Evolutionary conservation across 2,888 invertebrate genomes (phyloP), one percentile per base, ranked within the genome.

Genomic region (Acanthoscelides obtectus): DNA sequence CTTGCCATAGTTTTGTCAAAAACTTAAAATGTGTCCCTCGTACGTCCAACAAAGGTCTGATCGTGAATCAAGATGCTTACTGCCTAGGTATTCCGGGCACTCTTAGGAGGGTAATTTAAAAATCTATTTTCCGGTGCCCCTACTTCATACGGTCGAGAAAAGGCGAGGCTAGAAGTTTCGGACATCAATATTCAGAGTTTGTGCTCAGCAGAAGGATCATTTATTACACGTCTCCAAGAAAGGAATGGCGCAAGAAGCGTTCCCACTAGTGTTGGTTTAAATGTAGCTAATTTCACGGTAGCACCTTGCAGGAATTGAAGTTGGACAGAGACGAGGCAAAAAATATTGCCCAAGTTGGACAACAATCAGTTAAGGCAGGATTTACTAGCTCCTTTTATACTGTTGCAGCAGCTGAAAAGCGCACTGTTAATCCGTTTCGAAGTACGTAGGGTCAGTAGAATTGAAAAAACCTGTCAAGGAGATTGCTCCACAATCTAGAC

Each of bases 101-200:
- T 45, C 45, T 12, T 12, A 1, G 12, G 12, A 45, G 17, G 45
- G 45, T 45, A 79, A 82, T 81, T 83, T 81, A 81, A 79, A 82
- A 83, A 83, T 83, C 82, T 80, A 82, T 83, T 82, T 81, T 80
- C 79, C 79, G 77, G 73, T 77, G 20, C 74, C 74, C 78, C 79
- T 79, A 77, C 79, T 81, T 80, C 80, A 81, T 78, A 79, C 78
- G 79, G 78, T 79, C 77, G 79, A 76, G 77, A 77, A 76, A 78
- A 79, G 77, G 79, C 79, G 21, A 66, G 81, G 79, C 79, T 79
- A 73, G 81, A 81, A 80, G 81, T 80, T 81, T 80, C 78, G 80
- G 79, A 80, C 84, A 85, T 85, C 84, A 84, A 84, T 84, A 85
- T 84, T 84, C 85, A 83, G 83, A 83, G 81, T 82, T 82, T 81